Conservation (phyloP, 2,888 invertebrate species). For the Ectemnius continuus region DNA sequence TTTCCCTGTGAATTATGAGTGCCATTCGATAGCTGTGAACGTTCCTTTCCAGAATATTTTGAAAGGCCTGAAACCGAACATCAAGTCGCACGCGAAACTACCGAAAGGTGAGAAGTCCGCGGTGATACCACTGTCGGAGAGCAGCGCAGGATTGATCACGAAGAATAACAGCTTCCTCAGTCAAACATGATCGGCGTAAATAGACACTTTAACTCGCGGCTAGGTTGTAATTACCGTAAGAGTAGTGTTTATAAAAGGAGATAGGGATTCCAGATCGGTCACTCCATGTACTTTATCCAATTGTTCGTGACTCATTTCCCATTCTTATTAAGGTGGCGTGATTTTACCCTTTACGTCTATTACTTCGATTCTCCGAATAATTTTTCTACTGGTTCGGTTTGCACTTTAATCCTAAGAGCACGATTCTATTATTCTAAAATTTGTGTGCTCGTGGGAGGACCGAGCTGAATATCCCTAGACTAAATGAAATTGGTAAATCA, state of each 20-base stretch:
- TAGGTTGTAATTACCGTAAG: constrained; percentile 53
- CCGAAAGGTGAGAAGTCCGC: constrained; percentile 78
- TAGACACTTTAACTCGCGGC: constrained; percentile 17
- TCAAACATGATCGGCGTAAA: constrained; percentile 66
- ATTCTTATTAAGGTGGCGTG: too few species aligned
- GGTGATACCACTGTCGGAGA: constrained; percentile 79
- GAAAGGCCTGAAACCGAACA: constrained; percentile 78
- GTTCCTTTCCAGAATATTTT: constrained; percentile 78
- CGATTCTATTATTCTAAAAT: too few species aligned
- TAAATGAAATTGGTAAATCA: constrained; percentile 20
- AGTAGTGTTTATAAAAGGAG: constrained; percentile 45
- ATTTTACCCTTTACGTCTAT: too few species aligned
- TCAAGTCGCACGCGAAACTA: constrained; percentile 76
- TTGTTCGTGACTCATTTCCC: too few species aligned
- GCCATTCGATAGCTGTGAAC: neutral
- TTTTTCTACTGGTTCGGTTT: too few species aligned
- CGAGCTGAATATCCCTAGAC: constrained; percentile 16
- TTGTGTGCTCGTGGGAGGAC: neutral
- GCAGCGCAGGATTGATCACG: constrained; percentile 77
- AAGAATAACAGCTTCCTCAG: constrained; percentile 76
- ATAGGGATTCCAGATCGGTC: constrained; percentile 12
- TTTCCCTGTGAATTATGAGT: neutral
- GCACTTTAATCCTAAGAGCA: too few species aligned
- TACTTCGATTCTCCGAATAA: too few species aligned
- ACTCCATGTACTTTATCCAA: too few species aligned